Percentiles rank a stretch among this genome's conserved stretches.
Evolutionary conservation across 2,113 vertebrate genomes (phyloP).

Genomic region (Romanogobio albipinnatus): DNA sequence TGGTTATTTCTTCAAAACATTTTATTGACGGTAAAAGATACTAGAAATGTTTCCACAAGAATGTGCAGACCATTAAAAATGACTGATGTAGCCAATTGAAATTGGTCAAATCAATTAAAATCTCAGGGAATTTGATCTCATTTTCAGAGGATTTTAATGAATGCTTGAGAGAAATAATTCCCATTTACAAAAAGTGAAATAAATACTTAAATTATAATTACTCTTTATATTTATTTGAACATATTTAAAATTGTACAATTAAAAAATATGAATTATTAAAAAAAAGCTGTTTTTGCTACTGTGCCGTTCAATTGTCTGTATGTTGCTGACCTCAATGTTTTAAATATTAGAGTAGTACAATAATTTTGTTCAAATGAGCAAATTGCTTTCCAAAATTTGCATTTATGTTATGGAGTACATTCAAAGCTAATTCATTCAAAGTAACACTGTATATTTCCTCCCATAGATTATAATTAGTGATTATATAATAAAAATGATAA

Average conservation of each 20-base stretch:
- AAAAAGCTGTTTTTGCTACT: no score
- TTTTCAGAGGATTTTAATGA: neutral
- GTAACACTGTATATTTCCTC: neutral
- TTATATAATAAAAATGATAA: constrained; percentile 1
- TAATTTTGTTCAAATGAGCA: neutral
- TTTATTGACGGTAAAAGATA: neutral
- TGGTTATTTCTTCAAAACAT: neutral
- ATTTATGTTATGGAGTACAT: neutral
- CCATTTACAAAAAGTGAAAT: no score
- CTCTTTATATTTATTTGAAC: no score
- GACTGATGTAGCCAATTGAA: neutral
- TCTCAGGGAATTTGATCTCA: neutral
- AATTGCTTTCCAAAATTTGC: neutral
- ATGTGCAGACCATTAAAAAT: neutral
- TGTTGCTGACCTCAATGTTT: neutral
- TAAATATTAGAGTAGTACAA: neutral
- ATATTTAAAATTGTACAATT: no score
- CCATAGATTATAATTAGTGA: neutral
- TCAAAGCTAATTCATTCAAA: neutral
- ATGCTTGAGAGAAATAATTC: no score
- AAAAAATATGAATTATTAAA: no score
- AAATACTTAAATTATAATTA: no score
- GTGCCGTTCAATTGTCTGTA: no score
- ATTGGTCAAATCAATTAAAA: neutral
- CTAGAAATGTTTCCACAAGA: neutral